Conservation (phyloP, 2,888 invertebrate genomes). For the Pimpla rufipes region DNA sequence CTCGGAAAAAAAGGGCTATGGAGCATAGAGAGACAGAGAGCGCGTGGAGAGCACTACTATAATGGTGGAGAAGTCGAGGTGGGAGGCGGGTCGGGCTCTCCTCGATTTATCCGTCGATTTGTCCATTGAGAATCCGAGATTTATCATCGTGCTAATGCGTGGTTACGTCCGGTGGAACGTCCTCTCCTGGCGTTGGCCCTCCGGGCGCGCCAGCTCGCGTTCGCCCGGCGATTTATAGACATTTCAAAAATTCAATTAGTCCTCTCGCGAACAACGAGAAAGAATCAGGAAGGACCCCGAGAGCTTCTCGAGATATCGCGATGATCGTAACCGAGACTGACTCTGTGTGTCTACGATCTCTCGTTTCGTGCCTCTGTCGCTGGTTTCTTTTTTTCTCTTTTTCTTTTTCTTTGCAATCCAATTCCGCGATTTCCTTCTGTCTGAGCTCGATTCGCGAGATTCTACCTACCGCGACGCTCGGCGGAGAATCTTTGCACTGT, state of each 20-base stretch:
- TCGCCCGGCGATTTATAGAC: slow-evolving; percentile 64
- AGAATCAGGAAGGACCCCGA: slow-evolving; percentile 22
- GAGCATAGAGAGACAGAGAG: slow-evolving; percentile 2
- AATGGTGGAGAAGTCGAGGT: slow-evolving; percentile 39
- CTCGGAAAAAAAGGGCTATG: slow-evolving; percentile 12
- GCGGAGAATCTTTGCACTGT: background rate
- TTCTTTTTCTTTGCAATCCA: slow-evolving; percentile 10
- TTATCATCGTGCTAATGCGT: slow-evolving; percentile 66
- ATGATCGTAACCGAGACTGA: slow-evolving; percentile 45
- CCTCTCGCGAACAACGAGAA: slow-evolving; percentile 42
- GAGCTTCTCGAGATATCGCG: slow-evolving; percentile 42
- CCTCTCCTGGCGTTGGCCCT: slow-evolving; percentile 13
- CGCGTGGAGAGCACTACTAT: slow-evolving; percentile 14
- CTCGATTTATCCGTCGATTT: slow-evolving; percentile 65
- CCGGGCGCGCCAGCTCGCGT: slow-evolving; percentile 38
- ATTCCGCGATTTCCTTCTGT: slow-evolving; percentile 14
- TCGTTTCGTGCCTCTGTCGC: background rate
- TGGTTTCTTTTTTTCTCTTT: background rate
- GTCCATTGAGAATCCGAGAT: slow-evolving; percentile 63
- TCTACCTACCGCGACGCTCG: background rate
- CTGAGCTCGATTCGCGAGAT: background rate
- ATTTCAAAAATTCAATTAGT: slow-evolving; percentile 69
- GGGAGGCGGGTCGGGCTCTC: slow-evolving; percentile 36
- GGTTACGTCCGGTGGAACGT: slow-evolving; percentile 53
- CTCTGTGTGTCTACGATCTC: slow-evolving; percentile 23